A percentile compares a stretch with the other conserved stretches of the same genome.
Conservation (phyloP, 1,140 invertebrate genomes). For the Euwallacea similis region DNA sequence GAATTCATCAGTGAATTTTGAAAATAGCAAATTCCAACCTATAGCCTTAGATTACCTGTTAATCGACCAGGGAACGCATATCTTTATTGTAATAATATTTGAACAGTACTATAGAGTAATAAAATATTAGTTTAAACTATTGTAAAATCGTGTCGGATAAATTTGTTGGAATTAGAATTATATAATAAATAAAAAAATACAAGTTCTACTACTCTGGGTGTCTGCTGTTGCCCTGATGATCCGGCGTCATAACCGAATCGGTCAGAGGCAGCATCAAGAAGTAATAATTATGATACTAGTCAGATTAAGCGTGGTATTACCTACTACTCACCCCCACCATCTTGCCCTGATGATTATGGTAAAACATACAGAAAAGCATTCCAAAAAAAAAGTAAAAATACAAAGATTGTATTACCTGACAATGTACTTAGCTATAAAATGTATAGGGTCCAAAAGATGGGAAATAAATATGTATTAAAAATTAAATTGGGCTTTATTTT, state of each 20-base stretch:
- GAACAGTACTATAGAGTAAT: conserved; percentile 43
- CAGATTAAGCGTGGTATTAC: conserved; percentile 49
- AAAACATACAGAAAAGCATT: conserved; percentile 52
- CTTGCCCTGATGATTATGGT: conserved; percentile 46
- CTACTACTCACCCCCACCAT: conserved; percentile 51
- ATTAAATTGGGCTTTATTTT: neutral
- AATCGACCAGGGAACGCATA: conserved; percentile 52
- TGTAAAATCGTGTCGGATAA: conserved; percentile 51
- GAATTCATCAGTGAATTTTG: conserved; percentile 17
- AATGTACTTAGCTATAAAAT: conserved; percentile 57
- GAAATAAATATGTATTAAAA: conserved; percentile 56
- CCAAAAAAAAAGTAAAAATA: conserved; percentile 42
- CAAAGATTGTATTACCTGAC: conserved; percentile 57
- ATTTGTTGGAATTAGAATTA: conserved; percentile 50
- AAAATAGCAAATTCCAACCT: conserved; percentile 27
- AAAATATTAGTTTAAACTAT: conserved; percentile 42
- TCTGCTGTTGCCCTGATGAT: conserved; percentile 10
- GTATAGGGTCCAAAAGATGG: conserved; percentile 57
- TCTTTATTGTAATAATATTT: conserved; percentile 50
- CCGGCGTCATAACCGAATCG: neutral
- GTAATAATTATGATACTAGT: conserved; percentile 52
- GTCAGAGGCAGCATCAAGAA: conserved; percentile 3
- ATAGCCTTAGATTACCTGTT: conserved; percentile 50
- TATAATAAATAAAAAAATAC: conserved; percentile 41
- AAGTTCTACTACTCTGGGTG: conserved; percentile 45